Conservation (phyloP, 2,113 vertebrate genomes). For the Urocitellus parryii region DNA sequence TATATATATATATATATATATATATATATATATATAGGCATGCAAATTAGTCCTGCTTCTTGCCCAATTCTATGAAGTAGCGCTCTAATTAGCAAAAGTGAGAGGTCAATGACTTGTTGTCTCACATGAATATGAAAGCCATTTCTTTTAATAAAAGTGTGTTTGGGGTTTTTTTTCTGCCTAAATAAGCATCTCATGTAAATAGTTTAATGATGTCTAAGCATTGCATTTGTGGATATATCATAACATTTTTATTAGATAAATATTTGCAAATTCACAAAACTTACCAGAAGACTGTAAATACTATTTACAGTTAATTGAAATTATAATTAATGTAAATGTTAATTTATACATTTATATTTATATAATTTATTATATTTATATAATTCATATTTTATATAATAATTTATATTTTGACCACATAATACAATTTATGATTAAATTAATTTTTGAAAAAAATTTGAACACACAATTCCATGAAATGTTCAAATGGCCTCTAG, state of each 20-base stretch:
- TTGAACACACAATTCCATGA: not conserved
- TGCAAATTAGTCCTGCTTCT: not conserved
- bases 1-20: slow-evolving; percentile 16
- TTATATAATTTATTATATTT: no score
- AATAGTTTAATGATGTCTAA: not conserved
- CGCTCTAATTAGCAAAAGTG: not conserved
- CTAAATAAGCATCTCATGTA: not conserved
- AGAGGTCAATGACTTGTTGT: not conserved
- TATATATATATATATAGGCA: slow-evolving; percentile 35
- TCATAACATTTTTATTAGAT: not conserved
- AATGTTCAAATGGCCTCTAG: not conserved
- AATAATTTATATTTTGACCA: not conserved
- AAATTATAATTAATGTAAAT: not conserved
- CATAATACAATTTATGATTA: not conserved
- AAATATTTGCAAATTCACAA: slow-evolving; percentile 3
- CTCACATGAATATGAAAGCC: not conserved
- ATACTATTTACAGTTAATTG: not conserved
- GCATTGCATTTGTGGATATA: not conserved
- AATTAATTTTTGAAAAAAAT: not conserved
- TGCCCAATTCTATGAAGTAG: not conserved
- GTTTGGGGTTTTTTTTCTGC: not conserved
- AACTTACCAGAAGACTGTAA: not conserved
- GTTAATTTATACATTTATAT: no score
- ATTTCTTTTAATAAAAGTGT: not conserved
- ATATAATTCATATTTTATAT: not conserved